Evolutionary conservation across 2,888 invertebrate genomes (phyloP), one percentile per base, ranked within the genome.

Genomic region (Drosophila neutralis): DNA sequence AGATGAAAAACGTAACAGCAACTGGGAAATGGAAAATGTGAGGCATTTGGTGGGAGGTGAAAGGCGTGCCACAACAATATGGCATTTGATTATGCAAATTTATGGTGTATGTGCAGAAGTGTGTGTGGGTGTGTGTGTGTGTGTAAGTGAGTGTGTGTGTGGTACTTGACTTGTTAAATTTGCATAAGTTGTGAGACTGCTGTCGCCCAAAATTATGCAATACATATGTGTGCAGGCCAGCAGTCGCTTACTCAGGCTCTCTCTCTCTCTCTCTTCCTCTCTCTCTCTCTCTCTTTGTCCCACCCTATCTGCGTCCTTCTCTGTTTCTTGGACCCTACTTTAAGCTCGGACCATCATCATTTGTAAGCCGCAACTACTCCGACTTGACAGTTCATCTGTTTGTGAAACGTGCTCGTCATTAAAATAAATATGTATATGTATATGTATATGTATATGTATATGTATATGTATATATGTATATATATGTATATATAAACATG

Each of bases 41-140:
- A 13, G 60, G 49, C 48, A 68, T 51, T 24, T 18, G 36, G n/a
- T 4, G 27, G 48, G 48, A 21, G 33, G 48, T 27, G 53, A n/a
- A 21, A 29, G 66, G 52, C 52, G 76, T 38, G 45, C 49, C 69
- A 60, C 75, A 80, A 77, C 85, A 87, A 83, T 89, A 86, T 89
- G 86, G 69, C 86, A 89, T 89, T 88, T 89, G 90, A 89, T 89
- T 85, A 85, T 89, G 88, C 83, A 89, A 87, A 87, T 87, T 68
- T 66, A 45, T 61, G 42, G 21, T 59, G 56, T 29, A 45, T 69
- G 57, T 35, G 57, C 56, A 27, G 68, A n/a, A 11, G 21, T 42
- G 29, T 49, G 56, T 51, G 18, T 45, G 57, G 42, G 40, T 59
- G 62, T 56, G 38, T 68, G 65, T 49, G 38, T 13, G 48, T 29